phyloP scores from a whole-genome alignment of 2,113 vertebrate genomes.

The Chloebia gouldiae region DNA sequence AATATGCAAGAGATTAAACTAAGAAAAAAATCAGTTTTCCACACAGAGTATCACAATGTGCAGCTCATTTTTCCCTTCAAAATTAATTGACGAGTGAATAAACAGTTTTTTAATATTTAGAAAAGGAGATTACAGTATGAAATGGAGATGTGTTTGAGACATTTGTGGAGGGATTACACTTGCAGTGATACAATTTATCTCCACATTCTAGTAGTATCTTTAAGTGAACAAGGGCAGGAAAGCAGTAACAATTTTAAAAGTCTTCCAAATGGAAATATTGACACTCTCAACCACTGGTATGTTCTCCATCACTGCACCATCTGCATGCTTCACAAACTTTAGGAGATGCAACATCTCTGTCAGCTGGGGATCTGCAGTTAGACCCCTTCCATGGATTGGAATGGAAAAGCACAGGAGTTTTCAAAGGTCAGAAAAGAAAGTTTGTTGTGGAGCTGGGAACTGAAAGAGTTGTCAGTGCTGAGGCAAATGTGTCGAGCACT shows the following conservation, averaged over 20 bases:
- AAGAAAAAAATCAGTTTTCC: background rate
- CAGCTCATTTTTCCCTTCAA: background rate
- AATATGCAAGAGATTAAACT: background rate
- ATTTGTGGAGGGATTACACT: background rate
- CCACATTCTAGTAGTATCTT: background rate
- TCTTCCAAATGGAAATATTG: background rate
- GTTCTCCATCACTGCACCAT: background rate
- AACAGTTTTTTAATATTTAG: background rate
- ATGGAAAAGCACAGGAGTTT: background rate
- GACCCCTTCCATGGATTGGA: rapidly evolving
- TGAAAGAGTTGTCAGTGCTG: background rate
- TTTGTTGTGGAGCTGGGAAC: background rate
- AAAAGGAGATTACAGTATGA: background rate
- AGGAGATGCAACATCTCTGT: background rate
- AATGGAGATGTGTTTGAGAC: background rate
- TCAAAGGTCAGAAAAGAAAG: background rate
- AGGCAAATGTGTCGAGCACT: background rate
- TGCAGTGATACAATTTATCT: background rate
- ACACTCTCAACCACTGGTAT: background rate
- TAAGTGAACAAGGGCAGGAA: background rate
- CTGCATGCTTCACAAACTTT: background rate
- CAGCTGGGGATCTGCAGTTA: background rate
- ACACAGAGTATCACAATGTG: background rate
- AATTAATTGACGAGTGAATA: background rate
- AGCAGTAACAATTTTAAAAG: background rate